Evolutionary conservation across 2,888 invertebrate species (phyloP).

Genomic region (Lottia gigantea): DNA sequence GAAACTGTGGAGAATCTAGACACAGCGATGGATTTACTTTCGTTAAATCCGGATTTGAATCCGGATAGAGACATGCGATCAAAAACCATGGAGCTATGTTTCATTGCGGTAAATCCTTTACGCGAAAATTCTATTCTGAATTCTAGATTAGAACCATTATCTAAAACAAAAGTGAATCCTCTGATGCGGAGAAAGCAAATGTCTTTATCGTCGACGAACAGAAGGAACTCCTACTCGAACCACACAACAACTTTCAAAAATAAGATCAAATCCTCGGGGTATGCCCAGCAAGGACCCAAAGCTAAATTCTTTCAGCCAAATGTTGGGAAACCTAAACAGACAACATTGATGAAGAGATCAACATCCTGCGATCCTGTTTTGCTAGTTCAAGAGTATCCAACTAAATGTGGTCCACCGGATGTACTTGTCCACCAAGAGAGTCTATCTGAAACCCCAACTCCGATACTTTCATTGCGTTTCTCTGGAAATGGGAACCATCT

Average conservation of each 20-base stretch:
- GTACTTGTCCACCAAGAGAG: slow-evolving; percentile 38
- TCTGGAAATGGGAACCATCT: slow-evolving; percentile 58
- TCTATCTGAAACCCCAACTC: slow-evolving; percentile 53
- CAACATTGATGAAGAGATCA: not conserved
- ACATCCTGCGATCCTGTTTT: slow-evolving; percentile 1
- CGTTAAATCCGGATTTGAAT: not conserved
- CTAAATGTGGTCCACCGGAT: slow-evolving; percentile 41
- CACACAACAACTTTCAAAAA: slow-evolving; percentile 61
- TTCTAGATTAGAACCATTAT: slow-evolving; percentile 51
- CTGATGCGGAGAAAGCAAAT: not conserved
- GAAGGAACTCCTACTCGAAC: slow-evolving; percentile 28
- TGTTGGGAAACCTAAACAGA: slow-evolving; percentile 26
- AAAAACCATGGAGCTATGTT: slow-evolving; percentile 14
- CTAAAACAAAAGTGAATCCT: slow-evolving; percentile 27
- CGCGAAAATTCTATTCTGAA: slow-evolving; percentile 55
- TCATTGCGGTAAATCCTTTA: slow-evolving; percentile 40
- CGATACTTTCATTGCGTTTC: slow-evolving; percentile 45
- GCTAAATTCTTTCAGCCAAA: slow-evolving; percentile 55
- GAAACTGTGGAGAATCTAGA: not conserved
- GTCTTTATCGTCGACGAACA: not conserved
- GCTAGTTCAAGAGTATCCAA: slow-evolving; percentile 45
- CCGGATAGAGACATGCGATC: not conserved
- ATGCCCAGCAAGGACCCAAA: slow-evolving; percentile 48
- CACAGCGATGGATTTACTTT: not conserved
- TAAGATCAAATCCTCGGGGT: slow-evolving; percentile 65